These are phyloP conservation scores for Tautogolabrus adspersus DNA, from an alignment of 2,113 vertebrate species.

Conservation along the genomic window DNA sequence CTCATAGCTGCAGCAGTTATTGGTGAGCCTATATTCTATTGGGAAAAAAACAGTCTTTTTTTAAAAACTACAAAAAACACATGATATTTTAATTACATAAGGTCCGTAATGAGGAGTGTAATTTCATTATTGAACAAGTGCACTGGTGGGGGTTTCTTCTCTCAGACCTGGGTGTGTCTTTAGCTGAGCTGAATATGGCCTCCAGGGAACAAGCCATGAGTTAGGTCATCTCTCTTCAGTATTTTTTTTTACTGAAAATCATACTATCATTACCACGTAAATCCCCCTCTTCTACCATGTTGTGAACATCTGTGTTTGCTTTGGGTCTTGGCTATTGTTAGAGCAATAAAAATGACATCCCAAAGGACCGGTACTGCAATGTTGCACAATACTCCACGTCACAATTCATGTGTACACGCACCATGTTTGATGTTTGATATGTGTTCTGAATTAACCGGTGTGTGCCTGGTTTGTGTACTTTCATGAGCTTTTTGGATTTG, in stretches of 20 bases:
- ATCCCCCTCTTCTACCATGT: constrained; percentile 50
- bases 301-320: constrained; percentile 82
- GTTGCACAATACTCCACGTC: constrained; percentile 64
- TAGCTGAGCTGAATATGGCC: constrained; percentile 65
- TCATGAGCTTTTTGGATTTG: constrained; percentile 26
- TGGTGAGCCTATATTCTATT: constrained; percentile 22
- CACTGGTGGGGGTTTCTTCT: constrained; percentile 60
- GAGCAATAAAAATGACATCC: constrained; percentile 52
- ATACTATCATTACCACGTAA: constrained; percentile 49
- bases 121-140: constrained; percentile 77
- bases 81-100: constrained; percentile 12
- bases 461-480: constrained; percentile 43
- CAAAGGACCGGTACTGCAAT: constrained; percentile 49
- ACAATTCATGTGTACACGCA: constrained; percentile 61
- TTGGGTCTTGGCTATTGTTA: constrained; percentile 63
- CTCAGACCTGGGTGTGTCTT: constrained; percentile 83
- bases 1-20: constrained; percentile 63
- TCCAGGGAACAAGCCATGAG: constrained; percentile 65
- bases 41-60: too few species aligned
- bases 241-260: constrained; percentile 63
- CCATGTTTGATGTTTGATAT: constrained; percentile 67
- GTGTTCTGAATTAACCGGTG: constrained; percentile 37
- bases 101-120: constrained; percentile 33
- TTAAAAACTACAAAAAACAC: constrained; percentile 2
- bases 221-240: constrained; percentile 80